A percentile compares a stretch with the other conserved stretches of the same genome.
phyloP scores from a whole-genome alignment of 2,113 vertebrate genomes.

The Andinoacara biseriatus region DNA sequence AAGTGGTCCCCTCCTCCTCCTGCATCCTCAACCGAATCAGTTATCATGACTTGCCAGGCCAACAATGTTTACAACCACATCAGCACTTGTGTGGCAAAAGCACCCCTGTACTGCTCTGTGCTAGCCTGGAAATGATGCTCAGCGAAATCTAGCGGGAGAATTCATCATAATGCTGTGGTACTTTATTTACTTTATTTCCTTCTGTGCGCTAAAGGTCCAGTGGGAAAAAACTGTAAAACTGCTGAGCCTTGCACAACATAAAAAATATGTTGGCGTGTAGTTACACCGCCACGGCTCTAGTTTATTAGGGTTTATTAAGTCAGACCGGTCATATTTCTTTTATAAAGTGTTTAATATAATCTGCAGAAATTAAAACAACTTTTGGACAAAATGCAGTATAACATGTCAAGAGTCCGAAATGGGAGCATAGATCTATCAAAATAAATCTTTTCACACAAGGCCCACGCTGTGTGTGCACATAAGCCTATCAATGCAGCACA shows the following conservation, averaged over 20 bases:
- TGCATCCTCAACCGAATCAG: slow-evolving; percentile 37
- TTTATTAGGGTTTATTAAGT: slow-evolving; percentile 18
- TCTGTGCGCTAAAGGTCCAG: slow-evolving; percentile 36
- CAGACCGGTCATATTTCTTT: slow-evolving; percentile 6
- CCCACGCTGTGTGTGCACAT: background rate
- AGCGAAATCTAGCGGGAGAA: slow-evolving; percentile 40
- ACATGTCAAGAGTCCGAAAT: background rate
- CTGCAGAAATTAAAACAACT: slow-evolving; percentile 2
- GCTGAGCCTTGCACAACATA: slow-evolving; percentile 41
- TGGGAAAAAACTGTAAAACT: slow-evolving; percentile 48
- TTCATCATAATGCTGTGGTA: slow-evolving; percentile 47
- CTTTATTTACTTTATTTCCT: slow-evolving; percentile 67
- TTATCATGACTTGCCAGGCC: slow-evolving; percentile 49
- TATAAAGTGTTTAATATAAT: background rate
- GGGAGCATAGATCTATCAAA: background rate
- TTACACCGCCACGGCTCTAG: slow-evolving; percentile 35
- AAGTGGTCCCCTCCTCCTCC: slow-evolving; percentile 30
- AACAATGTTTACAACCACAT: slow-evolving; percentile 61
- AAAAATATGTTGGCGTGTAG: slow-evolving; percentile 33
- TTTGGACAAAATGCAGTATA: background rate
- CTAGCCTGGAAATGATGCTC: slow-evolving; percentile 37
- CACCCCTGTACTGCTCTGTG: slow-evolving; percentile 22
- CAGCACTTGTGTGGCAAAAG: slow-evolving; percentile 35
- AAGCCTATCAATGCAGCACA: background rate
- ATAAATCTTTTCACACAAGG: slow-evolving; percentile 9